Conservation (phyloP, 1,140 invertebrate species). For the Panagrolaimus sp. region DNA sequence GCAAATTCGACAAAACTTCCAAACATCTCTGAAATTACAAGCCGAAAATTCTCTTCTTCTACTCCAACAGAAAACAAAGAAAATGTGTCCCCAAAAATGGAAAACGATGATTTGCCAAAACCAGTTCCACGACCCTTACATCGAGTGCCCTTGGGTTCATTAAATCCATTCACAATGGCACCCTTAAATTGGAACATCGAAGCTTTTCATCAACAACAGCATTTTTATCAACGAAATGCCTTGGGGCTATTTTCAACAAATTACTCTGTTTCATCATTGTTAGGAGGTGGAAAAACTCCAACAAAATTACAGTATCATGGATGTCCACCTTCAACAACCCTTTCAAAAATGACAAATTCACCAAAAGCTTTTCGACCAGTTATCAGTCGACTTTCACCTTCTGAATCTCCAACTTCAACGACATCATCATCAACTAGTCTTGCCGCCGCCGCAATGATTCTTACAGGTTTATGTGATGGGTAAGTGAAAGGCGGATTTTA, state of each 20-base stretch:
- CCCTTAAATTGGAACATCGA: neutral
- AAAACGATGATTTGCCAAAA: neutral
- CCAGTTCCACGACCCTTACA: neutral
- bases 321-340: neutral
- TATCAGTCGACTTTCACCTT: neutral
- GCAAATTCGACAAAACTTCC: no score
- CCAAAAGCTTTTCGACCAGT: neutral
- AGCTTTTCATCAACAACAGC: neutral
- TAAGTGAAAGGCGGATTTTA: neutral
- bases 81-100: neutral
- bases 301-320: neutral
- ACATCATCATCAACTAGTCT: neutral
- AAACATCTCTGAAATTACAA: no score
- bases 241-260: no score
- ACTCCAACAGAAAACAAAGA: neutral
- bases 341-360: neutral
- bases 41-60: neutral
- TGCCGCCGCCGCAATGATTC: neutral
- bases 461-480: conserved; percentile 1
- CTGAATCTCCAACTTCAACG: neutral
- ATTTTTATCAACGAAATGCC: neutral
- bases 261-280: neutral
- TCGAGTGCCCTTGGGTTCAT: neutral
- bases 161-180: neutral
- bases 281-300: neutral